These are phyloP conservation scores for Toxotes jaculatrix DNA, from an alignment of 2,113 vertebrate genomes.

Conservation along the genomic window DNA sequence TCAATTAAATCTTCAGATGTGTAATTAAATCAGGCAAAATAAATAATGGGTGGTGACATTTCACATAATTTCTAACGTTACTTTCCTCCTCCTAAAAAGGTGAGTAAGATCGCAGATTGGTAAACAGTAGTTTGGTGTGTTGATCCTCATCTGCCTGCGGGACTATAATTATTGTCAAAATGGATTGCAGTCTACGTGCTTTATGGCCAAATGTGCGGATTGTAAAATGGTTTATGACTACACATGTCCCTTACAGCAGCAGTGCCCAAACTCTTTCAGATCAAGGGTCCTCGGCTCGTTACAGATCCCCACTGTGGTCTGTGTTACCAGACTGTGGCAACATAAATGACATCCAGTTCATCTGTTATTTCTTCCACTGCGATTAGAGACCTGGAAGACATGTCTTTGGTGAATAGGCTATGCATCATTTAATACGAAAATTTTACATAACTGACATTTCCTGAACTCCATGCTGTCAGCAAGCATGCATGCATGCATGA, in stretches of 20 bases:
- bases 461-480: background rate
- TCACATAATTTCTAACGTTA: background rate
- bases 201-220: background rate
- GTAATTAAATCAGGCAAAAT: background rate
- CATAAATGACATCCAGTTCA: background rate
- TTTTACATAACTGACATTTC: conserved; percentile 21
- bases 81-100: too few species aligned
- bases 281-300: background rate
- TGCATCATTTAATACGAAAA: background rate
- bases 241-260: background rate
- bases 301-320: background rate
- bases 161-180: conserved; percentile 10
- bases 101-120: conserved; percentile 2
- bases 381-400: background rate
- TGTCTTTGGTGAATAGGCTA: background rate
- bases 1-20: conserved; percentile 7
- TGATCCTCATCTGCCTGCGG: background rate
- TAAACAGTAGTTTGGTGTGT: conserved; percentile 38
- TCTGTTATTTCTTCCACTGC: background rate
- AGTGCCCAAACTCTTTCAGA: background rate
- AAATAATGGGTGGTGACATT: background rate
- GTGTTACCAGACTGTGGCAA: too few species aligned
- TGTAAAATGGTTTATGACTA: background rate
- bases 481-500: background rate
- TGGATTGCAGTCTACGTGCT: background rate